These are phyloP conservation scores for Carposina sasakii DNA, from an alignment of 1,140 invertebrate genomes.

Conservation along the genomic window DNA sequence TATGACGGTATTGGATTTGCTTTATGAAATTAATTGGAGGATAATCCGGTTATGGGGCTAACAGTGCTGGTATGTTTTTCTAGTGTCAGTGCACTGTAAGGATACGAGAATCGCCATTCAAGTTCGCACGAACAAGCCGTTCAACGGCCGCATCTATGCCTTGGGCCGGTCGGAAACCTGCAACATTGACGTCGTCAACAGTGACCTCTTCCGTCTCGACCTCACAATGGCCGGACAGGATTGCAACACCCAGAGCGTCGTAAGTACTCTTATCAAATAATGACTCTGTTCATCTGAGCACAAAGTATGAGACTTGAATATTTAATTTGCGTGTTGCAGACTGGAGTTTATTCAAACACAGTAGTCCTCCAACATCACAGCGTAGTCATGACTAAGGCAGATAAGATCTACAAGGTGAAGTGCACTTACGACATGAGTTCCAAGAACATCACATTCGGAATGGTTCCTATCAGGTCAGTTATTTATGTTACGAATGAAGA, in stretches of 20 bases:
- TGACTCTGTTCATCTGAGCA: slow-evolving; percentile 2
- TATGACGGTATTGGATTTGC: slow-evolving; percentile 83
- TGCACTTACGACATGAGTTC: slow-evolving; percentile 97
- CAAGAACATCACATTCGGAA: slow-evolving; percentile 96
- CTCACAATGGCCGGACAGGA: slow-evolving; percentile 93
- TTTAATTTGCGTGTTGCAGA: slow-evolving; percentile 74
- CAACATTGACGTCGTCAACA: slow-evolving; percentile 94
- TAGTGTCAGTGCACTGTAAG: slow-evolving; percentile 95
- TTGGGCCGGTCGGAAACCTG: slow-evolving; percentile 94
- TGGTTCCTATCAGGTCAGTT: slow-evolving; percentile 92
- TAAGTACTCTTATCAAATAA: slow-evolving; percentile 68
- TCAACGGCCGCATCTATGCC: slow-evolving; percentile 95
- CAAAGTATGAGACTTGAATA: not conserved
- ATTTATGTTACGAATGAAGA: not conserved
- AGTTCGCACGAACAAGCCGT: slow-evolving; percentile 93
- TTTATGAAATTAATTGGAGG: not conserved
- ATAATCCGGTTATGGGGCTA: not conserved
- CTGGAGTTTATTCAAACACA: slow-evolving; percentile 94
- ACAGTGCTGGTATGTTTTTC: slow-evolving; percentile 25
- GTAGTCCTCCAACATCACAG: slow-evolving; percentile 96
- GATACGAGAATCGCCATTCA: slow-evolving; percentile 94
- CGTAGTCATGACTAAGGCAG: slow-evolving; percentile 96
- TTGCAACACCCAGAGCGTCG: slow-evolving; percentile 93
- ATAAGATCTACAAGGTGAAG: slow-evolving; percentile 97
- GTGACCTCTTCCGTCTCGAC: slow-evolving; percentile 92